A percentile compares a stretch with the other conserved stretches of the same genome.
These are phyloP conservation scores for Tachina fera DNA, from an alignment of 2,888 invertebrate genomes.

Conservation along the genomic window DNA sequence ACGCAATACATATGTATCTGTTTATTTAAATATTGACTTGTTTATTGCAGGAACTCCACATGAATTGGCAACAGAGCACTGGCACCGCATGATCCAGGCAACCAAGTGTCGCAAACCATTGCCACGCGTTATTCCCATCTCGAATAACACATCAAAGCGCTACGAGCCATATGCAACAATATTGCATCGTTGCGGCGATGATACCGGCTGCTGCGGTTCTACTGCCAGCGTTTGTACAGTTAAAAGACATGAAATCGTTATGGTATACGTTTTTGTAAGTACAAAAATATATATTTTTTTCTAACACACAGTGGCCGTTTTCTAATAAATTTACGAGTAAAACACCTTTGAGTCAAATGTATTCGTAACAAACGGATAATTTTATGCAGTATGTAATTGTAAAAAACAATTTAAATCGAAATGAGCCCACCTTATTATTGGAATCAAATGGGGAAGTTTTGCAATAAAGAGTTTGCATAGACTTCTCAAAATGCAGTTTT, in stretches of 20 bases:
- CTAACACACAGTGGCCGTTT: neutral
- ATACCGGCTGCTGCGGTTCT: conserved; percentile 92
- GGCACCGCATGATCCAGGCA: conserved; percentile 75
- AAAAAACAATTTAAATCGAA: conserved; percentile 7
- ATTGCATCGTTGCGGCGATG: conserved; percentile 92
- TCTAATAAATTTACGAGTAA: conserved; percentile 30
- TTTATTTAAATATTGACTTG: conserved; percentile 35
- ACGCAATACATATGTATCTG: conserved; percentile 1
- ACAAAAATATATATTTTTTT: neutral
- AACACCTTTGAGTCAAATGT: neutral
- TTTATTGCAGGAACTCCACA: conserved; percentile 75
- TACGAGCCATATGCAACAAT: conserved; percentile 93
- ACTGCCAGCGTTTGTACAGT: conserved; percentile 89
- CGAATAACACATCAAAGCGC: conserved; percentile 84
- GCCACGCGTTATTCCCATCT: conserved; percentile 78
- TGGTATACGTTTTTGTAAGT: conserved; percentile 79
- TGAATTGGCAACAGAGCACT: conserved; percentile 74
- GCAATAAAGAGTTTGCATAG: too few relatives aligned
- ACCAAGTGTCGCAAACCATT: conserved; percentile 77
- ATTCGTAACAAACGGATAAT: neutral
- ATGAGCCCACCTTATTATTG: conserved; percentile 25
- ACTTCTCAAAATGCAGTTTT: neutral
- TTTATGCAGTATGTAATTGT: conserved; percentile 1
- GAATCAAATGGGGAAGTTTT: conserved; percentile 3
- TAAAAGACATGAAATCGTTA: conserved; percentile 84